Evolutionary conservation across 2,113 vertebrate species (phyloP).

Genomic region (Dasypus novemcinctus): DNA sequence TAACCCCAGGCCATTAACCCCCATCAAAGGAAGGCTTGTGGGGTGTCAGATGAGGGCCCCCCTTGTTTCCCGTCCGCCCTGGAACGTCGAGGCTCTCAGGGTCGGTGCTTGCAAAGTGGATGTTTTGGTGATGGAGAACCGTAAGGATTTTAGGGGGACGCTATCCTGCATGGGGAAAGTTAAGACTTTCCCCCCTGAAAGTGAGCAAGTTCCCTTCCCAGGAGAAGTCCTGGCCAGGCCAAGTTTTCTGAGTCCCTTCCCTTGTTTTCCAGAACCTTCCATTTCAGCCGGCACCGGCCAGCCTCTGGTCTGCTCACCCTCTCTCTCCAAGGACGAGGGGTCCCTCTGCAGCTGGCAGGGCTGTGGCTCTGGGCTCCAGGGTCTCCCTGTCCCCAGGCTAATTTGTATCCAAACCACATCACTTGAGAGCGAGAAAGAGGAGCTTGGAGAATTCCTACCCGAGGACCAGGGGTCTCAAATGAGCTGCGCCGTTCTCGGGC

Average conservation of each 20-base stretch:
- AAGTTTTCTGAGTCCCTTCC: no score
- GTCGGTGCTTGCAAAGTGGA: fast-evolving
- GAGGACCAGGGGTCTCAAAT: background rate
- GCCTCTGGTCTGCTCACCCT: background rate
- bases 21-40: background rate
- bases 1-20: background rate
- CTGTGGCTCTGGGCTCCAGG: background rate
- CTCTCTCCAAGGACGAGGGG: background rate
- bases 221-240: background rate
- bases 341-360: background rate
- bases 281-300: background rate
- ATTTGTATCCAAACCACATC: background rate
- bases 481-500: no score
- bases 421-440: background rate
- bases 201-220: background rate
- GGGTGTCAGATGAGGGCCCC: background rate
- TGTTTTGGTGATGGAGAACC: background rate
- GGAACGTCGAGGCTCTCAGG: background rate
- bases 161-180: background rate
- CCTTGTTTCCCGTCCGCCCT: background rate
- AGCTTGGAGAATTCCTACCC: fast-evolving
- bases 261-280: background rate
- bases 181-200: background rate
- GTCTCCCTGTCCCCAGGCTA: fast-evolving
- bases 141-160: background rate